Conservation (phyloP, 2,888 invertebrate species). For the Pyrgus malvae region DNA sequence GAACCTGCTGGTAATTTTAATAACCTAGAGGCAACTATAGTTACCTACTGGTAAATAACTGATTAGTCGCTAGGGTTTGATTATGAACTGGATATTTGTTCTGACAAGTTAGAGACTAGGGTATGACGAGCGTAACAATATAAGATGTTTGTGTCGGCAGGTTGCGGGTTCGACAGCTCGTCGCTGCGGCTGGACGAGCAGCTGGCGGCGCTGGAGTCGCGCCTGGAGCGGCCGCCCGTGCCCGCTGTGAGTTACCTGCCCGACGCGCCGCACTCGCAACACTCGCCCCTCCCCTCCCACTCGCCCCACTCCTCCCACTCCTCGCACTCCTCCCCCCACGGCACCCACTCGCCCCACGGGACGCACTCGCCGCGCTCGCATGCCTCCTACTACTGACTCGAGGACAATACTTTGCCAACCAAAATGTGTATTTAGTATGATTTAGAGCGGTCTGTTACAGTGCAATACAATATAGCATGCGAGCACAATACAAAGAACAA, state of each 20-base stretch:
- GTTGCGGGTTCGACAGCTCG: slow-evolving; percentile 85
- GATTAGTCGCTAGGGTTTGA: no score
- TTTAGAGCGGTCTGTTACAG: no score
- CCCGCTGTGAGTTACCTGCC: slow-evolving; percentile 79
- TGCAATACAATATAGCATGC: no score
- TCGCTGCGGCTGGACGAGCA: slow-evolving; percentile 90
- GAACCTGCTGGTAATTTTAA: no score
- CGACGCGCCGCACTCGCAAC: slow-evolving; percentile 36
- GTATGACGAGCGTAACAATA: no score
- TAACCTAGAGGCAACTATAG: no score
- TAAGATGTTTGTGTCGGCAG: slow-evolving; percentile 47
- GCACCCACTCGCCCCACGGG: slow-evolving; percentile 39
- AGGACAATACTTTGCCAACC: not conserved
- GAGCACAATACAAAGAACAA: no score
- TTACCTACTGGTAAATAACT: no score
- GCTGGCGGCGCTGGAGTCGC: slow-evolving; percentile 90
- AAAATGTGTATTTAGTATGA: no score
- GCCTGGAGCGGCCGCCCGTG: slow-evolving; percentile 87
- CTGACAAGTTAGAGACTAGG: no score
- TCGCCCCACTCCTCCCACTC: slow-evolving; percentile 34
- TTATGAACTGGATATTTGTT: no score
- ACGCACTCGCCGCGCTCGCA: slow-evolving; percentile 31
- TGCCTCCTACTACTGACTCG: slow-evolving; percentile 55
- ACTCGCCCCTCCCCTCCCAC: slow-evolving; percentile 37
- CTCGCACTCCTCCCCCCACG: slow-evolving; percentile 37